These are phyloP conservation scores for Teinopalpus imperialis DNA, from an alignment of 2,888 invertebrate species.

Conservation along the genomic window DNA sequence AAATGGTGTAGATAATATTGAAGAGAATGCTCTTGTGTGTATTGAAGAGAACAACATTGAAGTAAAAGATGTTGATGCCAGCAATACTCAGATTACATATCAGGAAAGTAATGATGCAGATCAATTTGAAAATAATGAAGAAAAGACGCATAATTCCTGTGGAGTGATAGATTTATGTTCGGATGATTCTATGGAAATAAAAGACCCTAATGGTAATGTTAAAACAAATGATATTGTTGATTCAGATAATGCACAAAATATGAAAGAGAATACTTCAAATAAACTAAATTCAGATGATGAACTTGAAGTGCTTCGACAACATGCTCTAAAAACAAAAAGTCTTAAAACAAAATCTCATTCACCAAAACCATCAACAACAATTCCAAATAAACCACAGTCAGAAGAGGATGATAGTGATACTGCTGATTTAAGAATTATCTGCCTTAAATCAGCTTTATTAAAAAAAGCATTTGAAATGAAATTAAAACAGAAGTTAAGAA, in stretches of 20 bases:
- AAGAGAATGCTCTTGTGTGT: background rate
- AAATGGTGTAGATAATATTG: background rate
- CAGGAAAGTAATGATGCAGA: slow-evolving; percentile 24
- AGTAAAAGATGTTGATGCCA: slow-evolving; percentile 28
- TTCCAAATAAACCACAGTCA: slow-evolving; percentile 42
- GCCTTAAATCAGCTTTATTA: slow-evolving; percentile 85
- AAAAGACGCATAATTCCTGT: slow-evolving; percentile 28
- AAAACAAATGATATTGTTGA: slow-evolving; percentile 39
- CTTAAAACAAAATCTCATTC: slow-evolving; percentile 41
- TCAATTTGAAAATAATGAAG: slow-evolving; percentile 21
- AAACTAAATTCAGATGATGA: slow-evolving; percentile 71
- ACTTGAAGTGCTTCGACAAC: slow-evolving; percentile 64
- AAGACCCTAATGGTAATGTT: slow-evolving; percentile 24
- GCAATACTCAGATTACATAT: slow-evolving; percentile 18
- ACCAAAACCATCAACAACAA: slow-evolving; percentile 28
- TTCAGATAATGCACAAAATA: slow-evolving; percentile 33
- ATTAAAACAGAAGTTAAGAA: slow-evolving; percentile 64
- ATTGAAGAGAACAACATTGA: slow-evolving; percentile 13
- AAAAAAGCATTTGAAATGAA: slow-evolving; percentile 84
- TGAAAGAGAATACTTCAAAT: slow-evolving; percentile 30
- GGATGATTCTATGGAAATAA: slow-evolving; percentile 38
- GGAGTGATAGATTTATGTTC: slow-evolving; percentile 48
- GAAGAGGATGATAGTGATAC: slow-evolving; percentile 84
- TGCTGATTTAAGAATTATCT: slow-evolving; percentile 83
- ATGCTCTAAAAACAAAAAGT: slow-evolving; percentile 70